Evolutionary conservation across 2,113 vertebrate species (phyloP).

Genomic region (Callopanchax toddi): DNA sequence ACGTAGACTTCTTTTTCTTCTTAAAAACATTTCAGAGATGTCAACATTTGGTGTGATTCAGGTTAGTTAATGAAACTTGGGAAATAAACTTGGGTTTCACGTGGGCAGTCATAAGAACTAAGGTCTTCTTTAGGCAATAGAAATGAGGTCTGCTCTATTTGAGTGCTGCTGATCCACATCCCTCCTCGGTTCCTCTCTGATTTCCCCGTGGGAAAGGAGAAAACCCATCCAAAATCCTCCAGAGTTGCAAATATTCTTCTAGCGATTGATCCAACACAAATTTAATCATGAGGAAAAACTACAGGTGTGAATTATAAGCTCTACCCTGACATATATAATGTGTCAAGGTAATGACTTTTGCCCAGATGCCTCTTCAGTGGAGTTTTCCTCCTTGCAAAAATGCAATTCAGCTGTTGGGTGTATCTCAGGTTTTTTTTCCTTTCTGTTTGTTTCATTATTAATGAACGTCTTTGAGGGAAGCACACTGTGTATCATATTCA

Average conservation of each 20-base stretch:
- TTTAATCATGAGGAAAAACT: not conserved
- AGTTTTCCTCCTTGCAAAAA: conserved; percentile 24
- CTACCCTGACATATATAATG: too few relatives aligned
- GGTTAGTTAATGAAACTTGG: not conserved
- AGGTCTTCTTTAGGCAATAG: too few relatives aligned
- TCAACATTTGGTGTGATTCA: too few relatives aligned
- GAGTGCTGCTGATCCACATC: not conserved
- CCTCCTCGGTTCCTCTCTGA: not conserved
- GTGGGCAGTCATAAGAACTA: too few relatives aligned
- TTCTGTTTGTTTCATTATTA: conserved; percentile 74
- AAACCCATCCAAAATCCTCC: not conserved
- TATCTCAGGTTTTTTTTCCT: conserved; percentile 53
- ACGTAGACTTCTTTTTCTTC: not conserved
- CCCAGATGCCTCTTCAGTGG: not conserved
- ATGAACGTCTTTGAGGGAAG: conserved; percentile 63
- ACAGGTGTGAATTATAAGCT: not conserved
- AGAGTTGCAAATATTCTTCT: not conserved
- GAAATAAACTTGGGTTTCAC: not conserved
- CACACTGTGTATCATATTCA: conserved; percentile 66
- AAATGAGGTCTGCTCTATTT: not conserved
- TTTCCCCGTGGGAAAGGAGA: not conserved
- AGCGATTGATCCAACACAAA: not conserved
- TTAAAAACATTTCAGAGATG: too few relatives aligned
- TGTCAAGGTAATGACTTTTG: conserved; percentile 4
- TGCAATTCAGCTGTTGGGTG: conserved; percentile 49